Base-by-base conservation (phyloP, 2,113 vertebrate genomes). In the Nycticebus coucang region DNA sequence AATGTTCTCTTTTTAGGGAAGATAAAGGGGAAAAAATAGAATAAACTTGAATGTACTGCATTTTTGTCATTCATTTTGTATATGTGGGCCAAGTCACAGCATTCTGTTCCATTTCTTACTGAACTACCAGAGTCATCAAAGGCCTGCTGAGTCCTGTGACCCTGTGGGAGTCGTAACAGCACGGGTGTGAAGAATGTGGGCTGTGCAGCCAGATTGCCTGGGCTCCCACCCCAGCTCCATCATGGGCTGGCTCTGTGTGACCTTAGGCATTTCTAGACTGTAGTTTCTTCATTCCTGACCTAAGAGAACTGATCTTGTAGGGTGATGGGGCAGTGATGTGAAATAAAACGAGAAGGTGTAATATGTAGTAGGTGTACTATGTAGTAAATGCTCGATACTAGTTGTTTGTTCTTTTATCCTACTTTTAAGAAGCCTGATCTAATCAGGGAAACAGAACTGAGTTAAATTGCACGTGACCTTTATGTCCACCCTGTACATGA, bases 391-490 rank as follows among this genome's bases (percentile, higher is more conserved):
- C 72, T 59, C 22, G 11, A 1, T 64, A 3, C 30, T 74, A 50
- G 33, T 45, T 74, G 26, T 68, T 75, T 33, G 50, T 14, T 84
- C 77, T 87, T 79, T 79, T 45, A 26, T 74, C 17, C 15, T 66
- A 1, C 37, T 53, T 71, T 64, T 86, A 77, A 87, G 57, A 26
- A 74, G 33, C 71, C 66, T n/a, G 18, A 75, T 90, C 74, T 89
- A 57, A 33, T 62, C 69, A 77, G 74, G 22, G 59, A 95, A 71
- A 62, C 86, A 74, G 45, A 94, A 57, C 19, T 50, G 45, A 9
- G 7, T 50, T 50, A 50, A 50, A 50, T 50, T 50, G 45, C 45
- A 50, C 7, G 45, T 50, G 45, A 50, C 45, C 10, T 50, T 50
- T 50, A 50, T 50, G 45, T 50, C 45, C 45, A 50, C 45, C 45